Evolutionary conservation across 92 coral and sea anemone species (phyloP).

Genomic region (Palythoa heliodiscus): DNA sequence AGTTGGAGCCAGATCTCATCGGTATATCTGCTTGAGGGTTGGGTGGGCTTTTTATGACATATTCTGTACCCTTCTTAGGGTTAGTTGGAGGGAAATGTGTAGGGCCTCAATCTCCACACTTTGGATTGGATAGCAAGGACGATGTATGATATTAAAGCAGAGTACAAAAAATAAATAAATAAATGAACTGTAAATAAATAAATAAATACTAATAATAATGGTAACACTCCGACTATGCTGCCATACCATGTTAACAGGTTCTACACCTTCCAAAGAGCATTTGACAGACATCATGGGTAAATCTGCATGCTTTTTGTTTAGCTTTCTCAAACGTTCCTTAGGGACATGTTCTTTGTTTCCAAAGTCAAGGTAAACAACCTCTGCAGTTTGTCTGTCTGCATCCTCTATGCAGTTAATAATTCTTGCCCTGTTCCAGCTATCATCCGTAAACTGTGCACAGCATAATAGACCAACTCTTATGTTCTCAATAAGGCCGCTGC

Average conservation of each 20-base stretch:
- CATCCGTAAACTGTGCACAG: slow-evolving; percentile 82
- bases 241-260: slow-evolving; percentile 48
- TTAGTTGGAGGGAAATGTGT: too few relatives aligned
- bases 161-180: neutral
- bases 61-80: too few relatives aligned
- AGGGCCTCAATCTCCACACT: too few relatives aligned
- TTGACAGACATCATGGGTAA: slow-evolving; percentile 80
- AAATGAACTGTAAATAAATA: too few relatives aligned
- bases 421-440: slow-evolving; percentile 78
- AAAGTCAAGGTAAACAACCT: slow-evolving; percentile 86
- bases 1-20: too few relatives aligned
- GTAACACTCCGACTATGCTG: neutral
- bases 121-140: too few relatives aligned
- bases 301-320: slow-evolving; percentile 71
- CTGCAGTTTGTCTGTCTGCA: slow-evolving; percentile 47
- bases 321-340: slow-evolving; percentile 61
- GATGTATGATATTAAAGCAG: neutral
- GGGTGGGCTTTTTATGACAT: too few relatives aligned
- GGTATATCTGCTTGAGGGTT: too few relatives aligned
- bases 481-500: slow-evolving; percentile 46
- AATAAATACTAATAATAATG: neutral
- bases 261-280: slow-evolving; percentile 77
- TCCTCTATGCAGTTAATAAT: slow-evolving; percentile 47
- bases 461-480: slow-evolving; percentile 72
- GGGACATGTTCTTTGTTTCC: slow-evolving; percentile 83